phyloP scores from a whole-genome alignment of 2,888 invertebrate species.

The Idaea dimidiata region DNA sequence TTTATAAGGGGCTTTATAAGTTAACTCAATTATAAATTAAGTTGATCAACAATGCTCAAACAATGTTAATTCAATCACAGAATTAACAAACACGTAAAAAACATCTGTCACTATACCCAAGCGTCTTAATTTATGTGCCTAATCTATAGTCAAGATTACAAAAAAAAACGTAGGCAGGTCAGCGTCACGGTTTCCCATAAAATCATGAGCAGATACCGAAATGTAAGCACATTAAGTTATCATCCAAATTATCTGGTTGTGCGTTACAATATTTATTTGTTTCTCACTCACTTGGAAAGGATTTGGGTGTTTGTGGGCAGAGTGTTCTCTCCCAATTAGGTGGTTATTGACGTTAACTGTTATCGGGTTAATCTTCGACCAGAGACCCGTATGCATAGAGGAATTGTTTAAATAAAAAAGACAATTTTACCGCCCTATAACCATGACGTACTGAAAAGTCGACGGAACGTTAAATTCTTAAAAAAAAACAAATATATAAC shows the following conservation, averaged over 20 bases:
- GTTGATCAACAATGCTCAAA: background rate
- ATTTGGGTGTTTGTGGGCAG: slow-evolving; percentile 61
- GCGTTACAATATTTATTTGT: slow-evolving; percentile 80
- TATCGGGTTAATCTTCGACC: slow-evolving; percentile 71
- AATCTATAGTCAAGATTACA: slow-evolving; percentile 27
- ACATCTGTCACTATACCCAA: slow-evolving; percentile 9
- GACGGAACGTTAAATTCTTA: too few relatives aligned
- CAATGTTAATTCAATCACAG: background rate
- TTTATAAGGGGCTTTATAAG: slow-evolving; percentile 4
- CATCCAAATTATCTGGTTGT: slow-evolving; percentile 72
- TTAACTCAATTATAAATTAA: background rate
- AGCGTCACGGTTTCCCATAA: slow-evolving; percentile 73
- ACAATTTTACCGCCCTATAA: too few relatives aligned
- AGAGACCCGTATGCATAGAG: slow-evolving; percentile 63
- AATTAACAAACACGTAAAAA: slow-evolving; percentile 6
- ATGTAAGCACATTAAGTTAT: slow-evolving; percentile 81
- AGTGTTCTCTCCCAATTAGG: slow-evolving; percentile 79
- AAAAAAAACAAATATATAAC: too few relatives aligned
- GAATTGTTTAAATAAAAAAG: background rate
- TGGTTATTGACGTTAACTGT: slow-evolving; percentile 80
- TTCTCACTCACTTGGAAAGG: slow-evolving; percentile 61
- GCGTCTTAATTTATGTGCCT: slow-evolving; percentile 22
- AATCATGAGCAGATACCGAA: slow-evolving; percentile 78
- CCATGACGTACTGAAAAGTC: too few relatives aligned
- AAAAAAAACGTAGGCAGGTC: slow-evolving; percentile 38